These are phyloP conservation scores for Daphoenositta chrysoptera DNA, from an alignment of 2,113 vertebrate species.

Conservation along the genomic window DNA sequence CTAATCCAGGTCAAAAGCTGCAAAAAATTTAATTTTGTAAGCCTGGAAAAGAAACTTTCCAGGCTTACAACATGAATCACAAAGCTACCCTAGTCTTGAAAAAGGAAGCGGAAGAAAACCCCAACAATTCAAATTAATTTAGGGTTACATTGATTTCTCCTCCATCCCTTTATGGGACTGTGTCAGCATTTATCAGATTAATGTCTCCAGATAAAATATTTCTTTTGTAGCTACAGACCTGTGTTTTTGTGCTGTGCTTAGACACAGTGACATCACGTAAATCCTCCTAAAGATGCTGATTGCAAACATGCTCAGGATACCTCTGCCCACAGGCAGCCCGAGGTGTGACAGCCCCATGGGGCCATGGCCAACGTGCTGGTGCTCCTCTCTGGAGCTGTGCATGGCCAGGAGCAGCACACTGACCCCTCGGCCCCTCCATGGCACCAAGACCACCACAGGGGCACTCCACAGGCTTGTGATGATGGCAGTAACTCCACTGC, in stretches of 20 bases:
- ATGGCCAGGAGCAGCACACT: rapidly evolving
- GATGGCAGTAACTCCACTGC: not conserved
- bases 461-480: not conserved
- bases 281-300: not conserved
- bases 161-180: not conserved
- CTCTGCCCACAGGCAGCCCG: not conserved
- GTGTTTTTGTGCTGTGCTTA: not conserved
- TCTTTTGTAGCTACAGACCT: not conserved
- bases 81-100: not conserved
- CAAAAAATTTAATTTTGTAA: not conserved
- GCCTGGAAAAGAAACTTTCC: not conserved
- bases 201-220: not conserved
- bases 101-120: not conserved
- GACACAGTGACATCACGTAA: not conserved
- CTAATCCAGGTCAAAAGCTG: not conserved
- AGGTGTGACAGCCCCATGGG: not conserved
- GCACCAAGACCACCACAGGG: not conserved
- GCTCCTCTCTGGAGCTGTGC: not conserved
- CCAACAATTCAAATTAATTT: not conserved
- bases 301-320: not conserved
- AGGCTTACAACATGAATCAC: not conserved
- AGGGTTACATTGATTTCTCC: not conserved
- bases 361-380: not conserved
- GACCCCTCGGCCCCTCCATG: not conserved
- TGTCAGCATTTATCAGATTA: not conserved